phyloP scores from a whole-genome alignment of 1,140 invertebrate species.

The Holcopasites calliopsidis region DNA sequence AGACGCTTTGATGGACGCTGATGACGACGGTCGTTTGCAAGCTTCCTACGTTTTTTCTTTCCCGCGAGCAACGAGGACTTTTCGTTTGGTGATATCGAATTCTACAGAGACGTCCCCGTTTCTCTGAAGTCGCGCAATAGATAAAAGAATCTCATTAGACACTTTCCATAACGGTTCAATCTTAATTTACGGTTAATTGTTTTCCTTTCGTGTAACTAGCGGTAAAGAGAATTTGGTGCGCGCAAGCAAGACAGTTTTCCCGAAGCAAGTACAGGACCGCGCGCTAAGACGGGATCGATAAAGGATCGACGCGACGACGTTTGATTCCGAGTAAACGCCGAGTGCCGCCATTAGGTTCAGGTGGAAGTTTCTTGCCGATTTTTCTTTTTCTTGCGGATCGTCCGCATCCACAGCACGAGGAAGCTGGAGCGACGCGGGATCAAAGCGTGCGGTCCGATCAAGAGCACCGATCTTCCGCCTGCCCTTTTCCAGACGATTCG shows the following conservation, averaged over 20 bases:
- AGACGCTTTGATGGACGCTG: background rate
- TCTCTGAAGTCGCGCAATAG: too few relatives aligned
- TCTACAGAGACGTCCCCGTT: too few relatives aligned
- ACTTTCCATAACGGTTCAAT: too few relatives aligned
- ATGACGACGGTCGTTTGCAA: background rate
- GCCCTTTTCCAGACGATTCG: constrained; percentile 70
- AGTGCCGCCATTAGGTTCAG: constrained; percentile 65
- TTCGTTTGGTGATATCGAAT: background rate
- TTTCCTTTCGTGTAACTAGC: background rate
- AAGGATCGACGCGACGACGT: constrained; percentile 1
- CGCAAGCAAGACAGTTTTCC: background rate
- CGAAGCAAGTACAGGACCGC: background rate
- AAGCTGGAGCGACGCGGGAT: constrained; percentile 60
- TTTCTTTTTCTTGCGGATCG: constrained; percentile 62
- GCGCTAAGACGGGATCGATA: background rate
- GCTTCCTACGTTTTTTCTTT: background rate
- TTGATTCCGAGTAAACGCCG: constrained; percentile 64
- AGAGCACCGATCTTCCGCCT: constrained; percentile 65
- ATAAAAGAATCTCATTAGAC: too few relatives aligned
- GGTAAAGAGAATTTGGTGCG: background rate
- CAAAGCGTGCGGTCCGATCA: constrained; percentile 63
- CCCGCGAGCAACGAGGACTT: background rate
- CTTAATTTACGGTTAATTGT: too few relatives aligned
- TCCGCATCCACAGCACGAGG: constrained; percentile 48
- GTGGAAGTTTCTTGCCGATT: constrained; percentile 69